Evolutionary conservation across 2,113 vertebrate genomes (phyloP).

Genomic region (Sprattus sprattus): DNA sequence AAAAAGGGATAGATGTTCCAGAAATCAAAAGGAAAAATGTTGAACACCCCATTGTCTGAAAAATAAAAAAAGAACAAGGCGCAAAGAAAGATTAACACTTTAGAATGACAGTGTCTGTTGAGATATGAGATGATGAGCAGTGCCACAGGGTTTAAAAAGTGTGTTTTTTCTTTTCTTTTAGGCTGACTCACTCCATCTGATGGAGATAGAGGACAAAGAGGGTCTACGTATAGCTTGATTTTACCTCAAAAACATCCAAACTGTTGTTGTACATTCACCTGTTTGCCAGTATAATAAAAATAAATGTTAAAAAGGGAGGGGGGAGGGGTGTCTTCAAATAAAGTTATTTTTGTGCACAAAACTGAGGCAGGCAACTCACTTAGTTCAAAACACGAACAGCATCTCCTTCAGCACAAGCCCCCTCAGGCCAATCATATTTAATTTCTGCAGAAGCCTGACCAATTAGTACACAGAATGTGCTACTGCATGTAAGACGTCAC

Average conservation of each 20-base stretch:
- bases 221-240: no score
- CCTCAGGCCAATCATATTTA: not conserved
- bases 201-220: not conserved
- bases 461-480: no score
- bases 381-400: not conserved
- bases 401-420: not conserved
- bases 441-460: not conserved
- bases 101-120: not conserved
- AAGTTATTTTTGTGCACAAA: constrained; percentile 20
- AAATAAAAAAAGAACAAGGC: not conserved
- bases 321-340: not conserved
- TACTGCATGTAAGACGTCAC: no score
- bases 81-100: not conserved
- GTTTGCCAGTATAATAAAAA: not conserved
- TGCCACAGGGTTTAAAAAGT: not conserved
- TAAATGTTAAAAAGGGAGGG: not conserved
- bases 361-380: not conserved
- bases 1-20: not conserved
- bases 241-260: no score
- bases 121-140: not conserved
- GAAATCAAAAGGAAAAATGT: not conserved
- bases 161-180: not conserved
- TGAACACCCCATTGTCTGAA: not conserved
- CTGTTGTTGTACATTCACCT: not conserved
- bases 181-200: not conserved